Evolutionary conservation across 2,797 vertebrate genomes (phyloP), one percentile per base, ranked within the genome.

Genomic region (Gambusia yucatana): DNA sequence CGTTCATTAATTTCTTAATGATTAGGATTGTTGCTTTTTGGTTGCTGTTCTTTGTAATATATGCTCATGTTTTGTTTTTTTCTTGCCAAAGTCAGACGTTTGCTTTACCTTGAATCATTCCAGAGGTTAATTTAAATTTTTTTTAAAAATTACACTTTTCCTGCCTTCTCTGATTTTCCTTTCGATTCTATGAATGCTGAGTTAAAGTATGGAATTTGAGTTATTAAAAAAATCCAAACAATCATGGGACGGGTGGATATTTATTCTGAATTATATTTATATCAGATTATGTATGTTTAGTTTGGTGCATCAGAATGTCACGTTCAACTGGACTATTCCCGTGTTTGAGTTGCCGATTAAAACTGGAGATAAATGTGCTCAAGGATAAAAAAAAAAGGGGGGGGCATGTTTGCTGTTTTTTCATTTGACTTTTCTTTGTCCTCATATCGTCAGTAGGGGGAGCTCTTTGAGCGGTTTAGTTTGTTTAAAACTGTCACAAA

Each of bases 401-500:
- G 14, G n/a, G 57, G 0, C 2, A 14, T 30, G 14, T 61, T 17
- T 61, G 28, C 14, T 17, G 8, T 25, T 41, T 67, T 59, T 61
- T 17, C 30, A 61, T 61, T 61, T 36, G 16, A 7, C 16, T 14
- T 63, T 5, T 44, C 10, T 16, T 44, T 1, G 67, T 36, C 39
- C 6, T 39, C 1, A 6, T 69, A 3, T n/a, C 2, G 4, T 14
- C 41, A 70, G 25, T 16, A 70, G 39, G 65, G 17, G 36, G 65
- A 70, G 22, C 41, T 25, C 5, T 20, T 39, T 22, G 4, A 69
- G 39, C 41, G 16, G 5, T 44, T 44, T 7, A 44, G 67, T 44
- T 69, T 43, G 65, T 69, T 69, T 25, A 69, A 69, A n/a, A 69
- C 2, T 14, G 67, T 44, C 41, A 44, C 67, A 71, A 70, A 46